Evolutionary conservation across 2,888 invertebrate genomes (phyloP).

Genomic region (Piscicola geometra): DNA sequence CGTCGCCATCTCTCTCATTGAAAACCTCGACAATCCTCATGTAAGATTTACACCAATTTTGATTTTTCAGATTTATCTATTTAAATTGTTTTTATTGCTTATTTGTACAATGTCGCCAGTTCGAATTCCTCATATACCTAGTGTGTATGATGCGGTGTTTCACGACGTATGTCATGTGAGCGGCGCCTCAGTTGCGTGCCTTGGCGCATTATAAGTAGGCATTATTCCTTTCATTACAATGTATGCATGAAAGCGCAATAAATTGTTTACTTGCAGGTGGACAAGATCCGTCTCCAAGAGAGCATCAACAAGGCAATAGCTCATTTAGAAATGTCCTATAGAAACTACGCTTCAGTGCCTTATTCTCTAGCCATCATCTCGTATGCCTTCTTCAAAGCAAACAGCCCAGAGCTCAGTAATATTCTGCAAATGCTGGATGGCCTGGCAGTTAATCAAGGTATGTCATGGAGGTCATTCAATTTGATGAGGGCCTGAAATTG

Average conservation of each 20-base stretch:
- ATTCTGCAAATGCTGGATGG: conserved; percentile 45
- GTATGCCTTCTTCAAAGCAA: conserved; percentile 50
- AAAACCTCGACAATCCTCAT: conserved; percentile 50
- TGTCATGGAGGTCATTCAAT: no score
- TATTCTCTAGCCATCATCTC: conserved; percentile 50
- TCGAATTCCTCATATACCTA: no score
- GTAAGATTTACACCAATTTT: background rate
- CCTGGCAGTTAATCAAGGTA: conserved; percentile 47
- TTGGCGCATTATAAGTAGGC: no score
- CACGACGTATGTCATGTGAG: no score
- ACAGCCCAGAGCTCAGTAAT: conserved; percentile 44
- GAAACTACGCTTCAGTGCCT: conserved; percentile 42
- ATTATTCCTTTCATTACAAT: no score
- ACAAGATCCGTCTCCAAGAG: background rate
- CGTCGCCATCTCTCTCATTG: conserved; percentile 72
- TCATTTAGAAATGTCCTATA: background rate
- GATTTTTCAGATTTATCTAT: no score
- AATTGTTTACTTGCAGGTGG: no score
- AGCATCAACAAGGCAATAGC: conserved; percentile 16
- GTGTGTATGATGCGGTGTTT: no score
- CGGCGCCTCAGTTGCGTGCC: no score
- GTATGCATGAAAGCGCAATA: no score
- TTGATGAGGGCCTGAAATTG: background rate
- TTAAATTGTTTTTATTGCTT: no score
- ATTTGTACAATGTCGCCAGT: no score